Percentiles rank a stretch among this genome's conserved stretches.
These are phyloP conservation scores for Helicoverpa zea DNA, from an alignment of 1,140 invertebrate species.

Conservation along the genomic window DNA sequence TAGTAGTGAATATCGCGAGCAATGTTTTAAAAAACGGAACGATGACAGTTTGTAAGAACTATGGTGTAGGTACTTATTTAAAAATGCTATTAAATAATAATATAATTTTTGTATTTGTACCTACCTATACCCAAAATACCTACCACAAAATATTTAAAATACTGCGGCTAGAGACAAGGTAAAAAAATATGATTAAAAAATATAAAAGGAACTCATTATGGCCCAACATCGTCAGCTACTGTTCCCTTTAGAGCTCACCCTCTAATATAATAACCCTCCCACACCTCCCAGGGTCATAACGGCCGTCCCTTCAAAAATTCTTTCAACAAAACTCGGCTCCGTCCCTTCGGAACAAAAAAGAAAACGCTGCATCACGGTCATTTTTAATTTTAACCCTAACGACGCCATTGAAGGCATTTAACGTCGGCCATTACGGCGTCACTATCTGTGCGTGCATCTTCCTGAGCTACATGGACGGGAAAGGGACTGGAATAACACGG, in stretches of 20 bases:
- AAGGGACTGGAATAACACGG: conserved; percentile 54
- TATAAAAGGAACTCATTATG: conserved; percentile 83
- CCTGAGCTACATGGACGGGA: conserved; percentile 70
- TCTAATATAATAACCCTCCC: conserved; percentile 81
- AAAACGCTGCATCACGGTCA: conserved; percentile 82
- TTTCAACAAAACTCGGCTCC: conserved; percentile 78
- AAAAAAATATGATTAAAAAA: conserved; percentile 79
- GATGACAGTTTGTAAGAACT: no score
- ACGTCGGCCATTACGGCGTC: conserved; percentile 73
- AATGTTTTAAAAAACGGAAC: no score
- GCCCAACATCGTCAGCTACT: conserved; percentile 69
- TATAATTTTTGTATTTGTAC: no score
- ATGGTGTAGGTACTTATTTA: neutral
- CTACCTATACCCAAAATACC: neutral
- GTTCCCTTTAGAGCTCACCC: conserved; percentile 60
- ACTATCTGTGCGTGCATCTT: conserved; percentile 79
- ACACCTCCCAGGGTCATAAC: conserved; percentile 71
- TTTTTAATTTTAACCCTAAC: conserved; percentile 84
- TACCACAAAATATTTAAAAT: conserved; percentile 5
- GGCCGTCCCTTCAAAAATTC: conserved; percentile 79
- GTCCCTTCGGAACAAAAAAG: conserved; percentile 81
- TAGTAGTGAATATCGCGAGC: no score
- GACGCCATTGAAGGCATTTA: conserved; percentile 79
- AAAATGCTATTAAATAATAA: neutral
- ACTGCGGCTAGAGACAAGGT: conserved; percentile 65